Evolutionary conservation across 2,888 invertebrate genomes (phyloP).

Genomic region (Unio delphinus): DNA sequence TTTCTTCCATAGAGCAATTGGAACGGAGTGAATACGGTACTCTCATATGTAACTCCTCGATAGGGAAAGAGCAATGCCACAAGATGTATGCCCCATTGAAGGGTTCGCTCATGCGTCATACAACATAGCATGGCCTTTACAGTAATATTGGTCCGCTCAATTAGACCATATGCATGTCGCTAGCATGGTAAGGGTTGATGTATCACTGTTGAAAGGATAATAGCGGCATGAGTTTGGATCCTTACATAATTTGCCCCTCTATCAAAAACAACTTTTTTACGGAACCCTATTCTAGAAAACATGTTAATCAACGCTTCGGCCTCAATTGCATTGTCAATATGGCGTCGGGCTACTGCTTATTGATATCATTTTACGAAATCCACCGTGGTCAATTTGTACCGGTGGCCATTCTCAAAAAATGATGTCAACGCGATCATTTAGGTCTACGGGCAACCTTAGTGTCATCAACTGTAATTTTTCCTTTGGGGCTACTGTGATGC

Average conservation of each 20-base stretch:
- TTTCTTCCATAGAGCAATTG: slow-evolving; percentile 24
- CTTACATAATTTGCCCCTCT: background rate
- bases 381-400: background rate
- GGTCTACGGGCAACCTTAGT: background rate
- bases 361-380: background rate
- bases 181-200: background rate
- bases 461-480: background rate
- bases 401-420: background rate
- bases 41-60: slow-evolving; percentile 24
- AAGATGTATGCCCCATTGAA: slow-evolving; percentile 35
- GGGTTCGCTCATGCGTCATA: slow-evolving; percentile 18
- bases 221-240: background rate
- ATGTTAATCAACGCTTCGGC: slow-evolving; percentile 5
- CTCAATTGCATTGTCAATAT: slow-evolving; percentile 1
- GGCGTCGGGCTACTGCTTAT: background rate
- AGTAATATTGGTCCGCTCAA: slow-evolving; percentile 35
- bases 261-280: background rate
- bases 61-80: slow-evolving; percentile 29
- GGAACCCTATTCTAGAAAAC: slow-evolving; percentile 1
- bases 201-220: background rate
- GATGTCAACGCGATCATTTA: background rate
- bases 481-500: no score
- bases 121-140: slow-evolving; percentile 32
- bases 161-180: slow-evolving; percentile 16
- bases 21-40: slow-evolving; percentile 24